Base-by-base conservation (phyloP, 2,113 vertebrate genomes). In the Brachionichthys hirsutus region DNA sequence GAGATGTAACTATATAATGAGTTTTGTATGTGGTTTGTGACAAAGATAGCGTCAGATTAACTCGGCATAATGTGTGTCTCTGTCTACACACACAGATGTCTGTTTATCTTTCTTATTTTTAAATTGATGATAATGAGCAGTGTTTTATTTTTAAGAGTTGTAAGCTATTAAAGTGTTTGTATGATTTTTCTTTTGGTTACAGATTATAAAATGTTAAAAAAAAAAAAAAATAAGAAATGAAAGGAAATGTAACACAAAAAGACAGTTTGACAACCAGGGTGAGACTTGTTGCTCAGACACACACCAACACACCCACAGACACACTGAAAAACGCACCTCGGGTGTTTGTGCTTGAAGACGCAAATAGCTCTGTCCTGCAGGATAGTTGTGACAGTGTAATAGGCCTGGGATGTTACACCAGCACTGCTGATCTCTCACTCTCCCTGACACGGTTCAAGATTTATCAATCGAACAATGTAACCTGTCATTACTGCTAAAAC, bases 361-460 rank as follows among this genome's bases (percentile, higher is more conserved):
- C 68, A 81, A 87, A 87, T 80, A 85, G 75, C 73, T 59, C 56
- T n/a, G 54, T 20, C 3, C 64, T 54, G 59, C 35, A 45, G 49
- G 62, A 12, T 46, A 45, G 57, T 62, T 71, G 73, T 82, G 78
- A 80, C 67, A 46, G 48, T 38, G 70, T 73, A 67, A 71, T 79
- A 68, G 46, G 22, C 50, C 10, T 16, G 50, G 62, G 63, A 61
- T 46, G 58, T 60, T 61, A n/a, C 62, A 74, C 54, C 51, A 45
- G 51, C 70, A 30, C 58, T 62, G 50, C 42, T 51, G 34, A 70
- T 34, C 46, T 64, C 53, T 43, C 20, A 24, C 55, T 66, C 30
- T n/a, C 18, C 12, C 51, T 40, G 40, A 12, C 12, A 7, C 3
- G 16, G 36, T 38, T 62, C 22, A 35, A 70, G 24, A 30, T 30